Conservation (phyloP, 92 coral and sea anemone genomes). For the Diadumene lineata region DNA sequence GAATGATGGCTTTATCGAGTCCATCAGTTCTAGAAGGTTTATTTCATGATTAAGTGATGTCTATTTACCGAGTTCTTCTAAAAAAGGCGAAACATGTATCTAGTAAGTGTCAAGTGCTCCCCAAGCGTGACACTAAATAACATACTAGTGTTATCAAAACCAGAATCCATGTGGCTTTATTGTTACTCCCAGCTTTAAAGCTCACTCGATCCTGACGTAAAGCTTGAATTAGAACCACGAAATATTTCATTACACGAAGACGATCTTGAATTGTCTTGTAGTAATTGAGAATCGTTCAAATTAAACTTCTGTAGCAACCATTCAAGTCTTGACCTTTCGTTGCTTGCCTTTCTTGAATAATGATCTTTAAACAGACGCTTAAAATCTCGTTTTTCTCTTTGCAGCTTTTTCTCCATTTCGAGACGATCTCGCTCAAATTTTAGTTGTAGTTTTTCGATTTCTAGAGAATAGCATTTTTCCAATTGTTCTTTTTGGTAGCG, state of each 20-base stretch:
- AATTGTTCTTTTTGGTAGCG: constrained; percentile 94
- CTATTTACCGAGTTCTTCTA: not conserved
- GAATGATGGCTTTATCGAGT: not conserved
- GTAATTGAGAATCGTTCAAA: constrained; percentile 25
- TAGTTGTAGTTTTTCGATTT: constrained; percentile 83
- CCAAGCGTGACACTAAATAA: constrained; percentile 22
- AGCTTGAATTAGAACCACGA: constrained; percentile 43
- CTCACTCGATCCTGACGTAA: constrained; percentile 46
- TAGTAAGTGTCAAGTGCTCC: not conserved
- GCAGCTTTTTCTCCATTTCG: constrained; percentile 82
- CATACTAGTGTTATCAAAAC: constrained; percentile 1
- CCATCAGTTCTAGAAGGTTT: not conserved
- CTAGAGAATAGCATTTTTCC: constrained; percentile 77
- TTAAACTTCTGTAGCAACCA: constrained; percentile 85
- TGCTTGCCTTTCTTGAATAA: constrained; percentile 73
- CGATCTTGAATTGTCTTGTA: constrained; percentile 32
- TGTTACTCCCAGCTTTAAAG: not conserved
- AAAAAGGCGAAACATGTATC: not conserved
- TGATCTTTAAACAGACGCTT: constrained; percentile 79
- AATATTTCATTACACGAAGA: constrained; percentile 27
- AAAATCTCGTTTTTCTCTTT: constrained; percentile 83
- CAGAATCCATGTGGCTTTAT: not conserved
- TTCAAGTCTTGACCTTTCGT: constrained; percentile 81
- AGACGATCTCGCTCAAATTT: constrained; percentile 88
- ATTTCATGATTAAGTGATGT: not conserved